These are phyloP conservation scores for Drosophila arizonae DNA, from an alignment of 1,140 invertebrate genomes.

Conservation along the genomic window DNA sequence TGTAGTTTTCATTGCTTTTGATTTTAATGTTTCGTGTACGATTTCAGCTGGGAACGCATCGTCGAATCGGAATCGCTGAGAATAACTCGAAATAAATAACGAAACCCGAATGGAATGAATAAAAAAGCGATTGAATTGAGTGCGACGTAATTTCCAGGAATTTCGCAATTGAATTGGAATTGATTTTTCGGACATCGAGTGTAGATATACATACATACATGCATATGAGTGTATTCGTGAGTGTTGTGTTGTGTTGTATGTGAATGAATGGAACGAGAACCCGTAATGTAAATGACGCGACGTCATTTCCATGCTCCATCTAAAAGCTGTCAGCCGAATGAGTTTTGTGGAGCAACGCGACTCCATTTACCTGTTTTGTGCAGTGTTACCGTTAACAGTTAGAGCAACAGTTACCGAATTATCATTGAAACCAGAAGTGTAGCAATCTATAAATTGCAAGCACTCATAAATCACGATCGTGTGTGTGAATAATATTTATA, in stretches of 20 bases:
- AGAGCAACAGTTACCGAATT: conserved; percentile 33
- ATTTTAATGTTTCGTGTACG: conserved; percentile 41
- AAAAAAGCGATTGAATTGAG: conserved; percentile 7
- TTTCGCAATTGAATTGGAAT: conserved; percentile 74
- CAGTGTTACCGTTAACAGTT: conserved; percentile 27
- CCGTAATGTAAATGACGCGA: conserved; percentile 43
- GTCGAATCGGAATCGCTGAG: conserved; percentile 42
- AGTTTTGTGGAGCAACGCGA: conserved; percentile 42
- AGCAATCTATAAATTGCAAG: conserved; percentile 15
- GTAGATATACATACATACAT: neutral
- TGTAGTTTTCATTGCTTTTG: conserved; percentile 22
- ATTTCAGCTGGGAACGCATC: conserved; percentile 42
- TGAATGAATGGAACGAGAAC: conserved; percentile 43
- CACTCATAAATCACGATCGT: neutral
- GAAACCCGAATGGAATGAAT: conserved; percentile 13
- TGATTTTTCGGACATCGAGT: conserved; percentile 59
- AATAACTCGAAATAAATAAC: conserved; percentile 31
- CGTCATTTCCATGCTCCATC: conserved; percentile 29
- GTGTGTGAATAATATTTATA: neutral
- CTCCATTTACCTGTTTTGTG: conserved; percentile 46
- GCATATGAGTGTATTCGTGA: conserved; percentile 6
- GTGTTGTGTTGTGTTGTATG: conserved; percentile 16
- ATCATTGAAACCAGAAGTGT: conserved; percentile 27
- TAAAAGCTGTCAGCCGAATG: conserved; percentile 21
- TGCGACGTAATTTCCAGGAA: conserved; percentile 67